phyloP scores from a whole-genome alignment of 2,113 vertebrate genomes.

The Pachypanchax playfairii region DNA sequence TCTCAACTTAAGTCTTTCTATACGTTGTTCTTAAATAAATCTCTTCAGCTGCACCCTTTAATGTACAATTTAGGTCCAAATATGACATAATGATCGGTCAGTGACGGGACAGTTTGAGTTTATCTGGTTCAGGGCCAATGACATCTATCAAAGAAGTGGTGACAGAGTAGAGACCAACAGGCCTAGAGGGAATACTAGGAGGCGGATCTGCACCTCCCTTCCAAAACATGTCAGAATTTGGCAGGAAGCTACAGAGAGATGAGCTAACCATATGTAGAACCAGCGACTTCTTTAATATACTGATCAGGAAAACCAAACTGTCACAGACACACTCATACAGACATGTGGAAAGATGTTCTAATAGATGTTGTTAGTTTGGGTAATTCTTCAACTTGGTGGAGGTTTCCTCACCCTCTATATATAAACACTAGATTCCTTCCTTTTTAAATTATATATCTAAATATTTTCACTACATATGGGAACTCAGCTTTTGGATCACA shows the following conservation, averaged over 20 bases:
- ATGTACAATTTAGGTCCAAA: constrained; percentile 4
- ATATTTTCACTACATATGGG: neutral
- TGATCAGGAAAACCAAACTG: constrained; percentile 1
- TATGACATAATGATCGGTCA: constrained; percentile 30
- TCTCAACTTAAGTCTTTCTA: neutral
- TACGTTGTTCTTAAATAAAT: constrained; percentile 29
- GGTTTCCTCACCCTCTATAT: neutral
- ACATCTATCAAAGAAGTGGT: constrained; percentile 43
- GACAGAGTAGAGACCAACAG: constrained; percentile 37
- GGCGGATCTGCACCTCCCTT: constrained; percentile 20
- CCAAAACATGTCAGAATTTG: constrained; percentile 37
- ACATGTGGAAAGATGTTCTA: neutral
- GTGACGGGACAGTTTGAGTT: constrained; percentile 30
- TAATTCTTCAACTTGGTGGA: neutral
- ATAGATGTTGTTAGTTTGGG: neutral
- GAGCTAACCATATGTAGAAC: constrained; percentile 16
- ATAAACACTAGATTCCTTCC: neutral
- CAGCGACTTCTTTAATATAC: constrained; percentile 2
- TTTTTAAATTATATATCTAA: neutral
- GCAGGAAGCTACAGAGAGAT: constrained; percentile 16
- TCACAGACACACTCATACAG: constrained; percentile 4
- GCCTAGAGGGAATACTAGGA: constrained; percentile 33
- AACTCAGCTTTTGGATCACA: neutral
- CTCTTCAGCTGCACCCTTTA: constrained; percentile 14
- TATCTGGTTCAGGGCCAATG: constrained; percentile 29